phyloP scores from a whole-genome alignment of 2,888 invertebrate genomes.

The Craniophora ligustri region DNA sequence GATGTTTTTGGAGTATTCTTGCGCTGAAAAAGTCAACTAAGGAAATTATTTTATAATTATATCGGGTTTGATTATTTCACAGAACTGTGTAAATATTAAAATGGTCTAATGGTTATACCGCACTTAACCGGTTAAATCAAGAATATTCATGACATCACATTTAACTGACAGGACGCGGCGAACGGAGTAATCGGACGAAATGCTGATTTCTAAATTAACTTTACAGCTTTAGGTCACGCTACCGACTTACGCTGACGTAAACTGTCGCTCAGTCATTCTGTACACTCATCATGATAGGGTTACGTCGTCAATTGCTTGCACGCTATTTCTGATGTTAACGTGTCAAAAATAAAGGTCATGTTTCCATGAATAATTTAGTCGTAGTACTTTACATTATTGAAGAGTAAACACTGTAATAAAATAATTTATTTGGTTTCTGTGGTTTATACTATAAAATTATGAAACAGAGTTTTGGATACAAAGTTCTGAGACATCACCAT shows the following conservation, averaged over 20 bases:
- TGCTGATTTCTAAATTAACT: slow-evolving; percentile 55
- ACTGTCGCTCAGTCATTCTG: slow-evolving; percentile 38
- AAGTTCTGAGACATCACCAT: too few species aligned
- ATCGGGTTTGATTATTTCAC: too few species aligned
- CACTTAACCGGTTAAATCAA: slow-evolving; percentile 25
- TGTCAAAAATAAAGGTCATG: slow-evolving; percentile 24
- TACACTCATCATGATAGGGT: slow-evolving; percentile 32
- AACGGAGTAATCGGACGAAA: slow-evolving; percentile 61
- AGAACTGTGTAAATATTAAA: too few species aligned
- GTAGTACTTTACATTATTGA: slow-evolving; percentile 5
- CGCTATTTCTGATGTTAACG: slow-evolving; percentile 21
- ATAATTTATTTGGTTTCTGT: slow-evolving; percentile 37
- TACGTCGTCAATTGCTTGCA: slow-evolving; percentile 20
- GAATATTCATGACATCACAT: slow-evolving; percentile 53
- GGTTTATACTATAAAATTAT: slow-evolving; percentile 2
- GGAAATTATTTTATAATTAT: too few species aligned
- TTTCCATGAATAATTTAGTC: slow-evolving; percentile 1
- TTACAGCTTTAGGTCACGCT: slow-evolving; percentile 58
- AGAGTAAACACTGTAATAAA: slow-evolving; percentile 4
- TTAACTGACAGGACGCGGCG: slow-evolving; percentile 48
- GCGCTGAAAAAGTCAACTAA: too few species aligned
- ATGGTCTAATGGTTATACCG: too few species aligned
- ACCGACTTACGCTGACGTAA: slow-evolving; percentile 38
- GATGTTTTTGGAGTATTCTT: too few species aligned
- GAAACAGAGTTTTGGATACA: neutral